These are phyloP conservation scores for Zaprionus lineosus DNA, from an alignment of 2,888 invertebrate genomes.

Conservation along the genomic window DNA sequence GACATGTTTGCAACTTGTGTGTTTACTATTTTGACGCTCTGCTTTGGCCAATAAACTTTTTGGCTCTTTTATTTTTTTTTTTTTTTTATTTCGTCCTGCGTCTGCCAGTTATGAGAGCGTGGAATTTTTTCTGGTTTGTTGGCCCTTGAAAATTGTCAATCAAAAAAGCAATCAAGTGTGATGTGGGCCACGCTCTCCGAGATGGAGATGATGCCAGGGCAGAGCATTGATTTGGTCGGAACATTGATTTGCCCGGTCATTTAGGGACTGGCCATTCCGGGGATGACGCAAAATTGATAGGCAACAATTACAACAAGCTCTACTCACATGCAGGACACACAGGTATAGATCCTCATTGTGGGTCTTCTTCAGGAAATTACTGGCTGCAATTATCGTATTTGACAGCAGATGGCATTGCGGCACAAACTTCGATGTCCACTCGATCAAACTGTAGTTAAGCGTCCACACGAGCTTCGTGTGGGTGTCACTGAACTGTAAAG, in stretches of 20 bases:
- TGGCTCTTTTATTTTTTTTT: conserved; percentile 12
- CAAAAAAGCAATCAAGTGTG: conserved; percentile 79
- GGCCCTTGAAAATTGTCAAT: conserved; percentile 78
- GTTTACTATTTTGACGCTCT: conserved; percentile 32
- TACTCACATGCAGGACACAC: conserved; percentile 84
- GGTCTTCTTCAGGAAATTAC: conserved; percentile 83
- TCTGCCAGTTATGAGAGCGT: conserved; percentile 60
- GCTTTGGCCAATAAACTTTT: conserved; percentile 62
- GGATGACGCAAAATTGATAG: conserved; percentile 20
- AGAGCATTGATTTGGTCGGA: conserved; percentile 33
- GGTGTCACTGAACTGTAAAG: conserved; percentile 84
- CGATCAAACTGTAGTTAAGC: conserved; percentile 89
- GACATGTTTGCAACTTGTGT: conserved; percentile 17
- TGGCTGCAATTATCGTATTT: conserved; percentile 85
- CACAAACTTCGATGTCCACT: conserved; percentile 87
- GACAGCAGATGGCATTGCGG: conserved; percentile 85
- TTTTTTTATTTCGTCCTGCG: conserved; percentile 23
- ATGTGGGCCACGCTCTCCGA: conserved; percentile 47
- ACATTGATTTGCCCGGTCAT: conserved; percentile 37
- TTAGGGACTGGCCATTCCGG: conserved; percentile 32
- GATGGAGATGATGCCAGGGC: conserved; percentile 23
- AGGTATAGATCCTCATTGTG: conserved; percentile 83
- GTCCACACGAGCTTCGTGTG: conserved; percentile 89
- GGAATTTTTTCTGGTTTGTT: conserved; percentile 19
- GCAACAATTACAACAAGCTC: conserved; percentile 1